Evolutionary conservation across 23 tunicate species (phyloP), one percentile per base, ranked within the genome.

Genomic region (Oikopleura albicans): DNA sequence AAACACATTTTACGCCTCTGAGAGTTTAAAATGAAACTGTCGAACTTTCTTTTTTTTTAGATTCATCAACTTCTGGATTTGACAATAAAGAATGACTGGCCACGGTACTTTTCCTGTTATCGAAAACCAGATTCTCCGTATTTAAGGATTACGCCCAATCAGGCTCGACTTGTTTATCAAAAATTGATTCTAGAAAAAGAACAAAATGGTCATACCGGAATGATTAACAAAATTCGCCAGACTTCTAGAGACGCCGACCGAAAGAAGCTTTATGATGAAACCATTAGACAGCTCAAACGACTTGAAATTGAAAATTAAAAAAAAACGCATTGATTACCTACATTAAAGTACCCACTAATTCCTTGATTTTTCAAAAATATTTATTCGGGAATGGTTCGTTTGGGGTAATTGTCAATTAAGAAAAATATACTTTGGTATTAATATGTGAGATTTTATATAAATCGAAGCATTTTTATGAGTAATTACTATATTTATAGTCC

Each of bases 21-120:
- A n/a, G n/a, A n/a, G n/a, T n/a, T n/a, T n/a, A n/a, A n/a, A n/a
- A n/a, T n/a, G n/a, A n/a, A n/a, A n/a, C n/a, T n/a, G n/a, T n/a
- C n/a, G n/a, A n/a, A n/a, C n/a, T n/a, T n/a, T n/a, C n/a, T 49
- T 8, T 49, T 49, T 49, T 49, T 49, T 49, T 49, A 49, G 79
- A 71, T 71, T 29, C 79, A 71, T 71, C 79, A 71, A 29, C 79
- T 71, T 34, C 35, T 71, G 4, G 79, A 71, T 71, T 71, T 71
- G 79, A 31, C 79, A 2, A 71, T 71, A 34, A 71, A 71, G 37
- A 71, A 29, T 37, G 79, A 71, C 37, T 71, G 79, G 79, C 36
- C 79, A 2, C 79, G 35, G 31, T 71, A 71, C 35, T 29, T 71
- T 31, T 71, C 79, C 4, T 71, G 37, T 29, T 31, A 71, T 29